Evolutionary conservation across 2,888 invertebrate genomes (phyloP), one percentile per base, ranked within the genome.

Genomic region (Pristionchus exspectatus): DNA sequence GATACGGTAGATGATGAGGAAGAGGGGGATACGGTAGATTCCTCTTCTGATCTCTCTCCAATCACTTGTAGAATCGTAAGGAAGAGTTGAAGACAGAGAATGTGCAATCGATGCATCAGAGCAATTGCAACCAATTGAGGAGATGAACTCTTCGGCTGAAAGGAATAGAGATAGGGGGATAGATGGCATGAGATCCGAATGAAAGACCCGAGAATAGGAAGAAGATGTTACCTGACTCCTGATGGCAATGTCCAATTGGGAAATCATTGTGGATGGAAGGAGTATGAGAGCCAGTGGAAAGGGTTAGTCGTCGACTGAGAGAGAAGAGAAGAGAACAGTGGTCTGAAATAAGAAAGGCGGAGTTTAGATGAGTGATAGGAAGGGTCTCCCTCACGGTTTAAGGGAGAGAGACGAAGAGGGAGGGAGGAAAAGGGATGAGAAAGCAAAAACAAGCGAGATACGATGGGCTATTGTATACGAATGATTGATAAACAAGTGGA

Each of bases 41-140:
- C 83, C 7, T 27, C 83, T 27, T 83, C 83, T 27, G 30, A 21
- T 44, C 44, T 16, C 21, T 83, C 54, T 18, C 56, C 83, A 30
- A 88, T 88, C 56, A 88, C 88, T 27, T 88, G 88, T 1, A 88
- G 81, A 24, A 88, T 81, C 14, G 88, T 88, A 59, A 88, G 88
- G 63, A 88, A 88, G 33, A 88, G 81, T 44, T 88, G 88, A 21
- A 88, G 44, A 50, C 88, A 88, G 56, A 88, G 77, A n/a, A 81
- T 54, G 38, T 88, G 88, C 77, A 88, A 33, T 38, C 88, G 88
- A 59, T 81, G 77, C 88, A 88, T 81, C 30, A 88, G 81, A 33
- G 88, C 88, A 12, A 81, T 63, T 24, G 88, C 88, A 5, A 88
- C 81, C 81, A 88, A 38, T 59, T 88, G 88, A n/a, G 88, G 81